phyloP scores from a whole-genome alignment of 2,113 vertebrate genomes.

The Brienomyrus longianalis region DNA sequence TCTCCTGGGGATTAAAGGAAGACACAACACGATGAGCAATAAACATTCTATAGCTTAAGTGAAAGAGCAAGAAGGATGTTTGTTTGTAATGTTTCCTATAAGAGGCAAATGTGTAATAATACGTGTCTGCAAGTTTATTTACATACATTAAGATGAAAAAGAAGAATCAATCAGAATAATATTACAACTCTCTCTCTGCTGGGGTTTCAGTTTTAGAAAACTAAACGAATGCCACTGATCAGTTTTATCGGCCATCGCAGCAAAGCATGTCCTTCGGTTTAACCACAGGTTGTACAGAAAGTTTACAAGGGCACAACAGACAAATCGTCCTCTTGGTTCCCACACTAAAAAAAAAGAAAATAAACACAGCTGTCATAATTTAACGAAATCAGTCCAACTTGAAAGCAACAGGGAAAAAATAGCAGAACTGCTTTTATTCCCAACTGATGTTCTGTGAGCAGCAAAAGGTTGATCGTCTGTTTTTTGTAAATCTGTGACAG shows the following conservation, averaged over 20 bases:
- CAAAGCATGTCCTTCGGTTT: neutral
- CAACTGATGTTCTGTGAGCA: neutral
- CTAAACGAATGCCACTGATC: neutral
- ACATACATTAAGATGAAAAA: neutral
- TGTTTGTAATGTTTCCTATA: neutral
- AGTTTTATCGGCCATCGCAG: neutral
- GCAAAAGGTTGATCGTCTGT: neutral
- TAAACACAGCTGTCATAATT: neutral
- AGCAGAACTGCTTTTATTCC: neutral
- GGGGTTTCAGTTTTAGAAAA: neutral
- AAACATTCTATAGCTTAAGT: neutral
- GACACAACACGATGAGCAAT: conserved; percentile 10
- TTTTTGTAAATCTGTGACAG: neutral
- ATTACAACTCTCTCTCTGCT: neutral
- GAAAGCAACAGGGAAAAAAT: neutral
- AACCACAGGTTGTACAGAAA: neutral
- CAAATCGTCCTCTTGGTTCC: neutral
- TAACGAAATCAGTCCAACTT: neutral
- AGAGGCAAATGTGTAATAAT: neutral
- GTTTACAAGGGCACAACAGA: neutral
- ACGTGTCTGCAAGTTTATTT: neutral
- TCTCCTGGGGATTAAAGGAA: conserved; percentile 56
- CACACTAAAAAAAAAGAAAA: neutral
- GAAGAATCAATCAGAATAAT: neutral
- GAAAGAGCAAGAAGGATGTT: neutral